Evolutionary conservation across 2,888 invertebrate species (phyloP).

Genomic region (Holacanthella duospinosa): DNA sequence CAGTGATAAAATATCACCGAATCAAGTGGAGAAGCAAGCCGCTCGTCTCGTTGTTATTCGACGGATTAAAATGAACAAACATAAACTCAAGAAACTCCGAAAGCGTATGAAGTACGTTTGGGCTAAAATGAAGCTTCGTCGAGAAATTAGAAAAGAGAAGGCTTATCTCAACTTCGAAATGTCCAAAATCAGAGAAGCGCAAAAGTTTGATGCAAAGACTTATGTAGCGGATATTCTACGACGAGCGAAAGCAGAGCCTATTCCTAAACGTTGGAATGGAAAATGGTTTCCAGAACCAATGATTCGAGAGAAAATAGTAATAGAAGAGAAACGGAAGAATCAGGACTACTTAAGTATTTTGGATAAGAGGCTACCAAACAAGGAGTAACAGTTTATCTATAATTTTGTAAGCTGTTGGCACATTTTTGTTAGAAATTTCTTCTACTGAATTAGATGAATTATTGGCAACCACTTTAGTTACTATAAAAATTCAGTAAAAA

Average conservation of each 20-base stretch:
- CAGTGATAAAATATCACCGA: neutral
- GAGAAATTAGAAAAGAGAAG: conserved; percentile 65
- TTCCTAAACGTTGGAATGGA: conserved; percentile 47
- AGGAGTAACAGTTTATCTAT: no score
- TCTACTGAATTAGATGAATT: no score
- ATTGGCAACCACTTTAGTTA: no score
- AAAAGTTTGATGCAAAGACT: conserved; percentile 62
- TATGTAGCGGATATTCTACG: conserved; percentile 57
- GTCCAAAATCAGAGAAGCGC: conserved; percentile 58
- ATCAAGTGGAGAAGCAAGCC: conserved; percentile 53
- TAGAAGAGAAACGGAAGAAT: conserved; percentile 15
- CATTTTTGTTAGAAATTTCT: no score
- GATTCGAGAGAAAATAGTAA: conserved; percentile 47
- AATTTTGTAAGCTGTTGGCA: no score
- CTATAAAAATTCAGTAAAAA: no score
- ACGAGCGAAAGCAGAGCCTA: conserved; percentile 51
- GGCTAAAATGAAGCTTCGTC: conserved; percentile 56
- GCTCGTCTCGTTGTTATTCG: conserved; percentile 64
- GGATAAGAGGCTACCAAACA: neutral
- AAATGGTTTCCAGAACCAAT: conserved; percentile 56
- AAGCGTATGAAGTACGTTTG: conserved; percentile 67
- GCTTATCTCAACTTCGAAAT: conserved; percentile 61
- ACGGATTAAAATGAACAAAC: conserved; percentile 74
- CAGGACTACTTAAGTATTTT: neutral
- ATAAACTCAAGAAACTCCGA: conserved; percentile 66